Percentiles rank a stretch among this genome's conserved stretches.
Evolutionary conservation across 1,140 invertebrate species (phyloP).

Genomic region (Bemisia tabaci): DNA sequence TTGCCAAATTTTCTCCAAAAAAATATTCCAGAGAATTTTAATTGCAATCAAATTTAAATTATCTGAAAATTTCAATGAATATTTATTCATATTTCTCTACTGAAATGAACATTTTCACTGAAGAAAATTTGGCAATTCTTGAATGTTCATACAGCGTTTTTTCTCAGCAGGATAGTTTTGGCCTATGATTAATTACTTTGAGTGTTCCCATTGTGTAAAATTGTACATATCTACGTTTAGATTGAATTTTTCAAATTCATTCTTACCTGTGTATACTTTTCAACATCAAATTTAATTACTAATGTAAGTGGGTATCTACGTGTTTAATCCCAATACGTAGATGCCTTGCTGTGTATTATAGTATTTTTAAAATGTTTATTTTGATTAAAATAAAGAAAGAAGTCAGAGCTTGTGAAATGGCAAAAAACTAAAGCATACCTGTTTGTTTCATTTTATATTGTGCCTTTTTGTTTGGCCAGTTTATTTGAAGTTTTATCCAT

Average conservation of each 20-base stretch:
- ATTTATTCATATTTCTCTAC: too few species aligned
- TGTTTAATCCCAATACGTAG: background rate
- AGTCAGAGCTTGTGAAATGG: background rate
- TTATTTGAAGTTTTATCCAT: background rate
- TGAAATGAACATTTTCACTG: too few species aligned
- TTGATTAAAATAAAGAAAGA: background rate
- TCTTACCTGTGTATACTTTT: background rate
- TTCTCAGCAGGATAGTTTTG: too few species aligned
- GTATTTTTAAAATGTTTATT: background rate
- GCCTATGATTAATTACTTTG: background rate
- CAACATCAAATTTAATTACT: background rate
- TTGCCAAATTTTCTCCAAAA: too few species aligned
- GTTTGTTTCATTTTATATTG: background rate
- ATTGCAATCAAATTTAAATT: too few species aligned
- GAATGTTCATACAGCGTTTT: too few species aligned
- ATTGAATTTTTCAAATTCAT: too few species aligned
- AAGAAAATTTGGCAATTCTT: too few species aligned
- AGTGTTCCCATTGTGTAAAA: background rate
- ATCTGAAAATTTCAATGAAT: too few species aligned
- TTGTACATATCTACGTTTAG: background rate
- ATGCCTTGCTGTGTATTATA: background rate
- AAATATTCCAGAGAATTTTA: too few species aligned
- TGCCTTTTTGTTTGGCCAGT: background rate
- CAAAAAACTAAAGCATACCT: background rate
- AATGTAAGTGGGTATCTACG: background rate